These are phyloP conservation scores for Antechinus flavipes DNA, from an alignment of 2,113 vertebrate species.

Conservation along the genomic window DNA sequence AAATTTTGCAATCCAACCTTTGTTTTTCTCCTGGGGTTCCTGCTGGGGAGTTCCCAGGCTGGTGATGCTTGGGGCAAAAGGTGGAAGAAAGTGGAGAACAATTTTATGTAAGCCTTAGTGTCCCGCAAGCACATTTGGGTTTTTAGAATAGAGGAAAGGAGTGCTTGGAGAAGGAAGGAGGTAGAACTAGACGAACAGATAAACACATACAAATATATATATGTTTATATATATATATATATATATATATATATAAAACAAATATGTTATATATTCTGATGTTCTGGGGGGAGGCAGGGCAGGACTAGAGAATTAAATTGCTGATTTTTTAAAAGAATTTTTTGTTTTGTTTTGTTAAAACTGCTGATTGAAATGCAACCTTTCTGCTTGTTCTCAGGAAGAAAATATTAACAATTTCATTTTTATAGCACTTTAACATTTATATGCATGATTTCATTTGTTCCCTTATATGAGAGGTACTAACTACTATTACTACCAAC, in stretches of 20 bases:
- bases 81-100: background rate
- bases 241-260: too few species aligned
- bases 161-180: background rate
- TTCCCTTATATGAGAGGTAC: background rate
- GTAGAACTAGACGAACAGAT: background rate
- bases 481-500: background rate
- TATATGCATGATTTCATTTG: background rate
- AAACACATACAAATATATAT: background rate
- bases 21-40: background rate
- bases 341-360: background rate
- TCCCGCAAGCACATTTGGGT: background rate
- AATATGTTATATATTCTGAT: background rate
- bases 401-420: background rate
- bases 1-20: rapidly evolving
- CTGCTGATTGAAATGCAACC: background rate
- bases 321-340: background rate
- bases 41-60: background rate
- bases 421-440: background rate
- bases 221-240: too few species aligned
- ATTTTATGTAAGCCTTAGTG: rapidly evolving
- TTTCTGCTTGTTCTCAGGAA: background rate
- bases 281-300: background rate
- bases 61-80: rapidly evolving
- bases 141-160: background rate
- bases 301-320: background rate